These are phyloP conservation scores for Brachionus manjavacas DNA, from an alignment of 1,140 invertebrate species.

Conservation along the genomic window DNA sequence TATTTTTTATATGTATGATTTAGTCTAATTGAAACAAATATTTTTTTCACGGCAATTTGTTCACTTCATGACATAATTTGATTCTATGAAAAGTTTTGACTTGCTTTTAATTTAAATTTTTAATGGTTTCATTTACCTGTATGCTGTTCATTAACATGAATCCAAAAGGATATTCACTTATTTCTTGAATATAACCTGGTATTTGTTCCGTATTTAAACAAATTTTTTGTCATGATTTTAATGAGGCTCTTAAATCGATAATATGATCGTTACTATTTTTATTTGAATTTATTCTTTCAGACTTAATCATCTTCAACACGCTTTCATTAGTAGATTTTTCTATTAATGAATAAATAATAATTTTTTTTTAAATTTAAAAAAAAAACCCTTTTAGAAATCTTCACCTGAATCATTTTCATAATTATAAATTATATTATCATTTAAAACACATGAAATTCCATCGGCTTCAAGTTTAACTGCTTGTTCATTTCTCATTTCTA, in stretches of 20 bases:
- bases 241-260: not conserved
- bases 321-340: not conserved
- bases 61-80: not conserved
- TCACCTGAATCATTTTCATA: not conserved
- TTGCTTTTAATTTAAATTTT: too few relatives aligned
- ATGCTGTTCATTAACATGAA: not conserved
- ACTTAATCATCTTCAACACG: not conserved
- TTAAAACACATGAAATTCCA: not conserved
- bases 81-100: too few relatives aligned
- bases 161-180: slow-evolving; percentile 24
- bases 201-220: not conserved
- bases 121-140: not conserved
- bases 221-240: not conserved
- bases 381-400: slow-evolving; percentile 13
- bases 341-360: too few relatives aligned
- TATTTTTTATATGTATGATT: too few relatives aligned
- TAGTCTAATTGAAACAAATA: too few relatives aligned
- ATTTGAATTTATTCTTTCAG: not conserved
- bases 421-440: slow-evolving; percentile 15
- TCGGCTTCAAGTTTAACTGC: not conserved
- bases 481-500: not conserved
- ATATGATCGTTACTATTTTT: not conserved
- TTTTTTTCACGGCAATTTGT: too few relatives aligned
- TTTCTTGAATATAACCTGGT: not conserved
- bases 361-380: too few relatives aligned